phyloP scores from a whole-genome alignment of 1,140 invertebrate genomes.

The Drosophila cardini region DNA sequence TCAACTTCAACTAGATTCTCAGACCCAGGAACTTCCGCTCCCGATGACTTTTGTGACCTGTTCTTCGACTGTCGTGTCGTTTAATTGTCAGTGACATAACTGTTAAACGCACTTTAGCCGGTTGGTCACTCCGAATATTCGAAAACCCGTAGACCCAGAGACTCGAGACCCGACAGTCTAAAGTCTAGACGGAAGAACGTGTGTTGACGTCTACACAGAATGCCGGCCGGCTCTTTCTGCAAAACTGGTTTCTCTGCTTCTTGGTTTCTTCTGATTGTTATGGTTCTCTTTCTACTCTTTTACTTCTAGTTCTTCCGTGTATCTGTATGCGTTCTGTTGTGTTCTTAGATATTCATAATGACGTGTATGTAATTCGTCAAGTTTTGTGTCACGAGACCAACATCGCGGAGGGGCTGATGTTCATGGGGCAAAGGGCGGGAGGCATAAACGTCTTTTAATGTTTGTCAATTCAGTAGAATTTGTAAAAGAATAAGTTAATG shows the following conservation, averaged over 20 bases:
- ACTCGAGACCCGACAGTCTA: conserved; percentile 1
- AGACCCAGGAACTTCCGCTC: conserved; percentile 57
- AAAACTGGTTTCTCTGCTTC: conserved; percentile 65
- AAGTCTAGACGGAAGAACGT: conserved; percentile 46
- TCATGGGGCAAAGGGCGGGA: background rate
- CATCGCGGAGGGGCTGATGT: background rate
- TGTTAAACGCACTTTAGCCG: conserved; percentile 72
- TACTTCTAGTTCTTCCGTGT: conserved; percentile 46
- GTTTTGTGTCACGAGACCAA: conserved; percentile 70
- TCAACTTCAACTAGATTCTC: conserved; percentile 24
- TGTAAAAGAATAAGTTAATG: conserved; percentile 58
- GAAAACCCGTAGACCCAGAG: conserved; percentile 40
- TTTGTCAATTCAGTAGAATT: conserved; percentile 65
- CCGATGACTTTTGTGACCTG: conserved; percentile 56
- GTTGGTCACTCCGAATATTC: conserved; percentile 22
- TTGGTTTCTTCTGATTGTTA: conserved; percentile 40
- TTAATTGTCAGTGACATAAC: conserved; percentile 68
- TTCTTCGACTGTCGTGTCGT: conserved; percentile 31
- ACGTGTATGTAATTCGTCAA: conserved; percentile 1
- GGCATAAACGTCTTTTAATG: conserved; percentile 57
- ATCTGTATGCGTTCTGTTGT: conserved; percentile 37
- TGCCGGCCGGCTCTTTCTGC: conserved; percentile 69
- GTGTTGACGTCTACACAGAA: conserved; percentile 61
- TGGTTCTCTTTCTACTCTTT: conserved; percentile 48
- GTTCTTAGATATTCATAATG: conserved; percentile 15